Base-by-base conservation (phyloP, 2,888 invertebrate genomes). In the Noctua janthe region DNA sequence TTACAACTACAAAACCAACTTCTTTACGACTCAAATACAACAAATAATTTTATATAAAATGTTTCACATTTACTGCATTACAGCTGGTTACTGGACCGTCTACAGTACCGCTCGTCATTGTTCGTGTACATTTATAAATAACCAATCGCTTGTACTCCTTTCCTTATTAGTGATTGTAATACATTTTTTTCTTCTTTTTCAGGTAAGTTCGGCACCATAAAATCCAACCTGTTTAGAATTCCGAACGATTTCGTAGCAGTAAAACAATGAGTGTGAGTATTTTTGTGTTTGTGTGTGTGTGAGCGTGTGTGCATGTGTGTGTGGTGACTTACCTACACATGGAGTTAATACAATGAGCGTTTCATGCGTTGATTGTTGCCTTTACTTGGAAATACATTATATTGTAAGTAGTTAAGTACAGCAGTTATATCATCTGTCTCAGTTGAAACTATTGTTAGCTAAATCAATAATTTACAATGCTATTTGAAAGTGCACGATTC, bases 171-270 rank as follows among this genome's bases (percentile, higher is more conserved):
- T 94, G 90, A 92, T 90, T 89, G 88, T 94, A 93, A 94, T 93
- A 91, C 78, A 83, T 90, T 91, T 92, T 91, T 93, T 93, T 91
- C 92, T 94, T 82, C 72, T 92, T 93, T 84, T 88, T 95, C 95
- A 96, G 96, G 96, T 96, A 96, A 96, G 96, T 95, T 91, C 90
- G 86, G 85, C 88, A 90, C 92, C 93, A 93, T 93, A 91, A 93
- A 94, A 93, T 91, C 88, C 84, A 74, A 76, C 83, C 90, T 94
- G 93, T 94, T 94, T 94, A 91, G 93, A 93, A 93, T 91, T 90
- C 88, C 83, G 75, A 84, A 88, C 83, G 82, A 90, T 92, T 91
- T 91, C 86, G 87, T 83, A 83, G 88, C 87, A 88, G 89, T 89
- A 87, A 84, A 93, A 93, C 93, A 94, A 94, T 92, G 92, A 88